Percentiles rank a stretch among this genome's conserved stretches.
Conservation (phyloP, 1,140 invertebrate species). For the Geopemphigus sp. region DNA sequence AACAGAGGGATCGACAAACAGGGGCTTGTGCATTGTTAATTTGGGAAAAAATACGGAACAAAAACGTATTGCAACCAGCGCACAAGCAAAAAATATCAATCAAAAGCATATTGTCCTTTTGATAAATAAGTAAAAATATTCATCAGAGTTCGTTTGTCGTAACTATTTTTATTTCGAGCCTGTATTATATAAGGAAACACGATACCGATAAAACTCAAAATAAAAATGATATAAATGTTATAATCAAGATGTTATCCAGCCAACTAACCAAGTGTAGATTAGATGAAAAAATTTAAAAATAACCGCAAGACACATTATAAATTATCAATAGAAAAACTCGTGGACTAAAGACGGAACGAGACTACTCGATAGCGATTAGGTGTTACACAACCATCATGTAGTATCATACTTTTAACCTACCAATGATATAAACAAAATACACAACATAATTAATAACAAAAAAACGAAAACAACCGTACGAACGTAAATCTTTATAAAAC, state of each 20-base stretch:
- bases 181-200: not conserved
- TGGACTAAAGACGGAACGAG: too few species aligned
- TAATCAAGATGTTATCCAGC: too few species aligned
- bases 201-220: not conserved
- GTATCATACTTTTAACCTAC: too few species aligned
- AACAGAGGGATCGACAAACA: not conserved
- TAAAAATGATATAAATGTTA: not conserved
- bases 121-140: not conserved
- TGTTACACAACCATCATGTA: too few species aligned
- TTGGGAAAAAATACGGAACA: conserved; percentile 10
- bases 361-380: too few species aligned
- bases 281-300: not conserved
- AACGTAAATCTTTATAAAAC: not conserved
- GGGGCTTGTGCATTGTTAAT: not conserved
- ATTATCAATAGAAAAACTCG: not conserved
- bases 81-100: conserved; percentile 4
- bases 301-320: not conserved
- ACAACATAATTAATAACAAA: too few species aligned
- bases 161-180: not conserved
- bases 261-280: too few species aligned
- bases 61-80: not conserved
- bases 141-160: not conserved
- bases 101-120: not conserved
- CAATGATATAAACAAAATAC: too few species aligned
- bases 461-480: too few species aligned